phyloP scores from a whole-genome alignment of 2,113 vertebrate genomes.

The Hypomesus transpacificus region DNA sequence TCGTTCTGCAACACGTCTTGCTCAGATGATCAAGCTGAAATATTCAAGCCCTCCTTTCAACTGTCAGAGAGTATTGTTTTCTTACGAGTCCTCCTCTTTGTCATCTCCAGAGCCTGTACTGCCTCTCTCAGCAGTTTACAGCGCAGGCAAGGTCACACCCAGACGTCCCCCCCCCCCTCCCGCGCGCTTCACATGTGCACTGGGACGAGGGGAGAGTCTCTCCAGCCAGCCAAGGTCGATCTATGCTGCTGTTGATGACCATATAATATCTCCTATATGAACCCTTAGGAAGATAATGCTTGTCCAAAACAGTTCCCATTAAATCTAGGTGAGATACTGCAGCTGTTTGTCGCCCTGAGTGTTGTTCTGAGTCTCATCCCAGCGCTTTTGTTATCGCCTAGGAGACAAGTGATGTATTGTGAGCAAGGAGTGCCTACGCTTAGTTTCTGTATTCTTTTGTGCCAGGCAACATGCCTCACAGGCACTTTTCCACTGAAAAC shows the following conservation, averaged over 20 bases:
- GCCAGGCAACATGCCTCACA: slow-evolving; percentile 2
- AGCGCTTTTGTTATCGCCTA: slow-evolving; percentile 1
- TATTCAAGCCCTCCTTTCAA: slow-evolving; percentile 66
- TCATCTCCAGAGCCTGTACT: slow-evolving; percentile 60
- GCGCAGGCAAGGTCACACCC: slow-evolving; percentile 61
- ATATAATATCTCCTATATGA: slow-evolving; percentile 48
- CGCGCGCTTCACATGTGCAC: slow-evolving; percentile 20
- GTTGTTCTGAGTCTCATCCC: slow-evolving; percentile 9
- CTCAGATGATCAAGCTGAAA: slow-evolving; percentile 43
- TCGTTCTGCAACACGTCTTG: slow-evolving; percentile 7
- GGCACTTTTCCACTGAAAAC: no score
- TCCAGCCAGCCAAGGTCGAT: slow-evolving; percentile 65
- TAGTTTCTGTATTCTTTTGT: neutral
- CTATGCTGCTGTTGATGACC: slow-evolving; percentile 28
- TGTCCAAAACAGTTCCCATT: slow-evolving; percentile 34
- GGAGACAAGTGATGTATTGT: neutral
- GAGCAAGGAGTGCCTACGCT: no score
- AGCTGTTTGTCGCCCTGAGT: slow-evolving; percentile 5
- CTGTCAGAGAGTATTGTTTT: slow-evolving; percentile 70
- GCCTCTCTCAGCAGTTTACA: slow-evolving; percentile 71
- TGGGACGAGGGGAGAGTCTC: slow-evolving; percentile 19
- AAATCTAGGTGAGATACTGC: slow-evolving; percentile 20
- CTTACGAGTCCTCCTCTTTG: slow-evolving; percentile 52
- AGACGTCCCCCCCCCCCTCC: slow-evolving; percentile 41
- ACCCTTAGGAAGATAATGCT: slow-evolving; percentile 33